Evolutionary conservation across 2,888 invertebrate species (phyloP).

Genomic region (Dysmachus trigonus): DNA sequence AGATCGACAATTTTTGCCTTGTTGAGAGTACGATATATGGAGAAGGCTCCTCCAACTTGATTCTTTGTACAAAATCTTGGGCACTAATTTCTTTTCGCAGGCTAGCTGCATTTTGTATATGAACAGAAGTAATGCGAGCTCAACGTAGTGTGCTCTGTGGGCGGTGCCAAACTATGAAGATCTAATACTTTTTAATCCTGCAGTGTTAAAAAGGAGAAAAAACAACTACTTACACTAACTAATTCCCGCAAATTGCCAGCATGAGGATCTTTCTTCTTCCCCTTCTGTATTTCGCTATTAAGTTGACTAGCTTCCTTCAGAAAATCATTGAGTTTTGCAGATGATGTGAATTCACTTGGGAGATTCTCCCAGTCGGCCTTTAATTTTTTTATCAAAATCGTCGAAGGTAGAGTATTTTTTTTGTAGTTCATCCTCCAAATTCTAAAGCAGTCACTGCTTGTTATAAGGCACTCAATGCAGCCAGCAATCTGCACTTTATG

Average conservation of each 20-base stretch:
- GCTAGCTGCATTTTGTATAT: no score
- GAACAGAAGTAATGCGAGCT: no score
- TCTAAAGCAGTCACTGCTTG: slow-evolving; percentile 58
- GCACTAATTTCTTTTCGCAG: no score
- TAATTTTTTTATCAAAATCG: slow-evolving; percentile 56
- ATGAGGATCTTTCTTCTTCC: slow-evolving; percentile 8
- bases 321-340: not conserved
- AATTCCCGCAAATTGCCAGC: not conserved
- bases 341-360: not conserved
- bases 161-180: not conserved
- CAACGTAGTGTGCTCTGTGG: no score
- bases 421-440: slow-evolving; percentile 63
- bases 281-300: not conserved
- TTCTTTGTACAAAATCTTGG: no score
- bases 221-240: not conserved
- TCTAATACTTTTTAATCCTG: not conserved
- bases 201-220: not conserved
- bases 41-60: no score
- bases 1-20: no score
- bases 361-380: slow-evolving; percentile 55
- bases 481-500: slow-evolving; percentile 56
- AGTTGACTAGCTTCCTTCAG: not conserved
- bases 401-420: slow-evolving; percentile 57
- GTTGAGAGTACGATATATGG: no score
- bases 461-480: slow-evolving; percentile 58